Conservation (phyloP, 2,113 vertebrate species). For the Nesospiza acunhae region DNA sequence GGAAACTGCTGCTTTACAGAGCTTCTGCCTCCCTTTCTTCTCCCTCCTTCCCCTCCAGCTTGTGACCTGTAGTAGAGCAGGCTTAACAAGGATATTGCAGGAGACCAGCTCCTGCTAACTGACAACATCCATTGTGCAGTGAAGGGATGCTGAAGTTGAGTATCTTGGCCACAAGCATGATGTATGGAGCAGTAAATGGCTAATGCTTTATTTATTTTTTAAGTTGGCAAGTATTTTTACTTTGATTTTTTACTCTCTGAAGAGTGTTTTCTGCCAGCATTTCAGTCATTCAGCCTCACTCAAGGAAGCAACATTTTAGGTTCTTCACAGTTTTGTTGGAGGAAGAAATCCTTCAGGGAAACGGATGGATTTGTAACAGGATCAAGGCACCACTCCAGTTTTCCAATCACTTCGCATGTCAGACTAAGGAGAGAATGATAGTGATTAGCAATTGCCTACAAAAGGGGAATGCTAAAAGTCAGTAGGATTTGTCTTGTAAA, state of each 20-base stretch:
- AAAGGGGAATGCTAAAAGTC: neutral
- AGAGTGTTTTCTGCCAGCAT: neutral
- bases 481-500: neutral
- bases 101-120: neutral
- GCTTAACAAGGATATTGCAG: neutral
- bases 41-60: neutral
- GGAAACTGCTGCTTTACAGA: neutral
- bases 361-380: neutral
- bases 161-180: neutral
- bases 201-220: neutral
- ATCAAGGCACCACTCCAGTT: neutral
- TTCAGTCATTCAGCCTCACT: neutral
- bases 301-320: neutral
- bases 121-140: neutral
- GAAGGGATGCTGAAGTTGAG: neutral
- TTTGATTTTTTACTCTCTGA: neutral
- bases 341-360: neutral
- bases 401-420: neutral
- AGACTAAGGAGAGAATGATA: neutral
- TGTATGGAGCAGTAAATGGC: neutral
- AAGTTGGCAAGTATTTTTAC: neutral
- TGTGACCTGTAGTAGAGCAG: neutral
- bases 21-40: neutral
- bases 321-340: neutral
- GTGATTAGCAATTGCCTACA: neutral